These are phyloP conservation scores for Hylaea fasciaria DNA, from an alignment of 2,888 invertebrate species.

Conservation along the genomic window DNA sequence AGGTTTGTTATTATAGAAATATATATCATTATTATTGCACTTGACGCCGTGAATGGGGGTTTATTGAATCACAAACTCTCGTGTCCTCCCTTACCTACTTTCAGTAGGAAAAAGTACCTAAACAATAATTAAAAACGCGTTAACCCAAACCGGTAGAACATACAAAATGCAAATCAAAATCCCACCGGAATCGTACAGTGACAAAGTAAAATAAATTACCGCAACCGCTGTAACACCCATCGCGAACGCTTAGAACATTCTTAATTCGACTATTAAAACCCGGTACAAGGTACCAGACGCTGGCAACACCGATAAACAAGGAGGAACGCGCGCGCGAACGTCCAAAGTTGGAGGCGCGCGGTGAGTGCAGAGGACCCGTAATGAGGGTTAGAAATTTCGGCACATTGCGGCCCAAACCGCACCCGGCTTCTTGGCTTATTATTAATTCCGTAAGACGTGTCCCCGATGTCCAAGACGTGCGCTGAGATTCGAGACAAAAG, in stretches of 20 bases:
- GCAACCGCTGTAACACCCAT: slow-evolving; percentile 47
- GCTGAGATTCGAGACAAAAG: slow-evolving; percentile 85
- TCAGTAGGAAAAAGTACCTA: neutral
- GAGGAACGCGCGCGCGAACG: slow-evolving; percentile 75
- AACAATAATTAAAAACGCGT: no score
- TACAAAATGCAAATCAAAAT: slow-evolving; percentile 18
- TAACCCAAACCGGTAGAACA: neutral
- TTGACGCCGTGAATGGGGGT: no score
- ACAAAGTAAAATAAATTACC: slow-evolving; percentile 56
- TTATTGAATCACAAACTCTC: no score
- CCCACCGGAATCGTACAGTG: slow-evolving; percentile 32
- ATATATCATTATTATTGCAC: no score
- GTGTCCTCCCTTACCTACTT: no score
- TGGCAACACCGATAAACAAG: slow-evolving; percentile 81
- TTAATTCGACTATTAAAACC: slow-evolving; percentile 81
- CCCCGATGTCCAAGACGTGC: slow-evolving; percentile 86
- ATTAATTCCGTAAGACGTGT: slow-evolving; percentile 86
- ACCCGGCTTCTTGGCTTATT: slow-evolving; percentile 84
- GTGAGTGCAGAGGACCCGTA: slow-evolving; percentile 81
- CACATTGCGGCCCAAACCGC: slow-evolving; percentile 82
- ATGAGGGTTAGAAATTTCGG: slow-evolving; percentile 84
- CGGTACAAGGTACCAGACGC: slow-evolving; percentile 76
- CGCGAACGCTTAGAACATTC: slow-evolving; percentile 68
- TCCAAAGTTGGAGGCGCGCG: slow-evolving; percentile 76
- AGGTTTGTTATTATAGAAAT: no score